Base-by-base conservation (phyloP, 2,797 vertebrate genomes). In the Girardinus metallicus region DNA sequence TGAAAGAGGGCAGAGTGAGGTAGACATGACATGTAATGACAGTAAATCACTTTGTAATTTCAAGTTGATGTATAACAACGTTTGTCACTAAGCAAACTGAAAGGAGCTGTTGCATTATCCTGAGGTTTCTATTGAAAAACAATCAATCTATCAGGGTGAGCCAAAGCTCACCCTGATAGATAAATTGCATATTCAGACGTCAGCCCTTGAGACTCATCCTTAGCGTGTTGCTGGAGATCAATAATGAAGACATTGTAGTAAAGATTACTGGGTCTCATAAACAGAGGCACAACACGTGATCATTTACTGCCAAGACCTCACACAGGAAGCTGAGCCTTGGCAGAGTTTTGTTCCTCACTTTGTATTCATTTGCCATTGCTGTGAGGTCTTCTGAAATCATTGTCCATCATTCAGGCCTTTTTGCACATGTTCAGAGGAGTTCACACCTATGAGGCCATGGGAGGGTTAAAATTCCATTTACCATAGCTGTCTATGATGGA, bases 391-490 rank as follows among this genome's bases (percentile, higher is more conserved):
- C 75, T 75, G 80, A 77, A 85, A 90, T 85, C 83, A 93, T 85
- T 80, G n/a, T 92, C 81, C 75, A 90, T 94, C 91, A 93, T 87
- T 31, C 83, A 70, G 77, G 80, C 82, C 82, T 80, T 78, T 89
- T 84, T 80, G 62, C 84, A 85, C 85, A 80, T 83, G 85, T 90
- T 85, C 83, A 74, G 75, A 73, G 75, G 81, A 78, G 39, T 82
- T 79, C 87, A 71, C 84, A 87, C 79, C 85, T n/a, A 83, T 82
- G 83, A 85, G 87, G 85, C 81, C 85, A 71, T 74, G 62, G 47
- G 70, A 79, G 86, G 85, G 81, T 88, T 91, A 92, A 90, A 94
- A 91, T 88, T 90, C 92, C 92, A 95, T 95, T 95, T 94, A 86
- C 85, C 81, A 88, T 76, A 73, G 85, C 81, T 79, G 82, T 85